Base-by-base conservation (phyloP, 1,140 invertebrate genomes). In the Sminthurides bifidus region DNA sequence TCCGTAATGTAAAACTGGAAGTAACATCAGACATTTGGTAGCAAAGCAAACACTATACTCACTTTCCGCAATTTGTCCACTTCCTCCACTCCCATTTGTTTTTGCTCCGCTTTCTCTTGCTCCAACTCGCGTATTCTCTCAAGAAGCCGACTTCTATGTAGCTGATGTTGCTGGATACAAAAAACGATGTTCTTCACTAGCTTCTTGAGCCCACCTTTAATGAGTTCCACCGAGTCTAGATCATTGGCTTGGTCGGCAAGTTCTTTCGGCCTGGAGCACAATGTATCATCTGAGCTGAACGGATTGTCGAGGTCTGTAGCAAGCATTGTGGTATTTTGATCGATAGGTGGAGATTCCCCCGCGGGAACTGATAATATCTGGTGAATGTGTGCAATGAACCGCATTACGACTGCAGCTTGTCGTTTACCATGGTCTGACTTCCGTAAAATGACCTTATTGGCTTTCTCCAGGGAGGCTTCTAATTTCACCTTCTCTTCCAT, bases 351-450 rank as follows among this genome's bases (percentile, higher is more conserved):
- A 31, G 19, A 27, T 8, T 49, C 46, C 12, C 46, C 46, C 3
- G 46, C 29, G 3, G 46, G 46, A 33, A 49, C 35, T 8, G 46
- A 49, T 30, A 49, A 33, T 10, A 49, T 33, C 21, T 49, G 46
- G 31, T 49, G 35, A 10, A 49, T 49, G 29, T 49, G 46, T 29
- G 46, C 35, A 21, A 49, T 49, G 31, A 49, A 49, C 23, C 46
- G 10, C 6, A 31, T 33, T 10, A 31, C 46, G 3, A 21, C 35
- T 15, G 35, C 46, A 3, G 29, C 12, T 49, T 49, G 46, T 8
- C 30, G 10, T 33, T 21, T 49, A 2, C 29, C 46, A 15, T 49
- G 29, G 12, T 49, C 46, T 14, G 46, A 33, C 26, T 33, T 17
- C 26, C 35, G 29, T 21, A 27, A 10, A 33, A 49, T 49, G 3